Percentiles rank a stretch among this genome's conserved stretches.
phyloP scores from a whole-genome alignment of 1,140 invertebrate genomes.

The Lasaia peninsularis region DNA sequence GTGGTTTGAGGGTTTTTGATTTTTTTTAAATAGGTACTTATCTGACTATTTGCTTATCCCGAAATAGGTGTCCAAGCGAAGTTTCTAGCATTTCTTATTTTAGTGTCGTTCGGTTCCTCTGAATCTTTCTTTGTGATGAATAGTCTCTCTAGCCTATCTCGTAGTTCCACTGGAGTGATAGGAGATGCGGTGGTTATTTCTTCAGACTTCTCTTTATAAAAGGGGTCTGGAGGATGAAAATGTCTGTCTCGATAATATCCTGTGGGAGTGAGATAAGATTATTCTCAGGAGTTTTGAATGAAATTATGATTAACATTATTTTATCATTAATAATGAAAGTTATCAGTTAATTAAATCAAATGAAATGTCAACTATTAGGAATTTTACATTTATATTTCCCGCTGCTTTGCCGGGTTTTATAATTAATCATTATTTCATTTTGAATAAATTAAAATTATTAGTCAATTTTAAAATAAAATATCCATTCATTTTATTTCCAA shows the following conservation, averaged over 20 bases:
- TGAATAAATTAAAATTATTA: too few species aligned
- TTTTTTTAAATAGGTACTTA: too few species aligned
- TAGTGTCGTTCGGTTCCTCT: constrained; percentile 44
- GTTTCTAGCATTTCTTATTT: constrained; percentile 70
- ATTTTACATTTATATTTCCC: too few species aligned
- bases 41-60: constrained; percentile 26
- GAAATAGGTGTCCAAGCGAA: constrained; percentile 76
- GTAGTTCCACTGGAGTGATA: constrained; percentile 64
- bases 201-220: constrained; percentile 53
- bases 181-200: constrained; percentile 52
- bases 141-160: constrained; percentile 65
- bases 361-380: too few species aligned
- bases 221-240: constrained; percentile 46
- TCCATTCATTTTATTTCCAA: too few species aligned
- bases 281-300: constrained; percentile 15
- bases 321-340: too few species aligned
- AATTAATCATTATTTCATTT: too few species aligned
- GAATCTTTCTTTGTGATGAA: constrained; percentile 65
- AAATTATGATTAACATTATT: too few species aligned
- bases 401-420: too few species aligned
- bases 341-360: too few species aligned
- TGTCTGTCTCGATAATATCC: constrained; percentile 50
- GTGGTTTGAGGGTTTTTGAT: too few species aligned
- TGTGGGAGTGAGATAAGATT: constrained; percentile 29
- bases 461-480: too few species aligned